A percentile compares a stretch with the other conserved stretches of the same genome.
Conservation (phyloP, 2,797 vertebrate species). For the Aulostomus chinensis region DNA sequence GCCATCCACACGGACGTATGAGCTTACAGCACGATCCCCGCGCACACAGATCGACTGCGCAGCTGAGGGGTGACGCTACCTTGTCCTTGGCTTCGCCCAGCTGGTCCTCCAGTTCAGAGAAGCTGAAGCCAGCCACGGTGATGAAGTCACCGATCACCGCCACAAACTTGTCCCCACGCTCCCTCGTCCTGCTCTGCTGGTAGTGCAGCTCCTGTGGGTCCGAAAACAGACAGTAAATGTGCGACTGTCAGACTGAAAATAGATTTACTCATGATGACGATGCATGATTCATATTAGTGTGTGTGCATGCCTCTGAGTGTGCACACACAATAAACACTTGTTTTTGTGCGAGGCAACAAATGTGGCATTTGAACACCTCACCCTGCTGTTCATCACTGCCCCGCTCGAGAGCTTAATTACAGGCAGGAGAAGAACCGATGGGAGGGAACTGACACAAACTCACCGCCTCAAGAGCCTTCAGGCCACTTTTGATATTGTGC, state of each 20-base stretch:
- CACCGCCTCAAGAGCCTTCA: constrained; percentile 94
- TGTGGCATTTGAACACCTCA: constrained; percentile 51
- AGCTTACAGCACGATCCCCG: no score
- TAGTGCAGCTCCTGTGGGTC: constrained; percentile 92
- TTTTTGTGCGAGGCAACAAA: constrained; percentile 9
- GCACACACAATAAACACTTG: background rate
- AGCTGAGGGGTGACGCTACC: constrained; percentile 77
- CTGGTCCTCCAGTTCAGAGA: constrained; percentile 96
- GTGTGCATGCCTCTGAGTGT: background rate
- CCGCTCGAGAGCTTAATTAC: constrained; percentile 50
- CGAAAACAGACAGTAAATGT: background rate
- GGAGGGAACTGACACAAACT: constrained; percentile 67
- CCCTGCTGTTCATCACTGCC: constrained; percentile 30
- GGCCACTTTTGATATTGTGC: constrained; percentile 88
- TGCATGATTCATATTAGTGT: background rate
- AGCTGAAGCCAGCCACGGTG: constrained; percentile 97
- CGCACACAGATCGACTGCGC: background rate
- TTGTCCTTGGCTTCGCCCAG: constrained; percentile 92
- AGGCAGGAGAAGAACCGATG: constrained; percentile 54
- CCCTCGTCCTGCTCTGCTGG: constrained; percentile 85
- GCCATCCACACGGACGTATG: constrained; percentile 28
- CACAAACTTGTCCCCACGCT: constrained; percentile 90
- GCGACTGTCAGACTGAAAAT: background rate
- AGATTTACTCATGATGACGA: background rate
- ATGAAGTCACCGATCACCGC: constrained; percentile 96